phyloP scores from a whole-genome alignment of 2,113 vertebrate genomes.

The Procavia capensis region DNA sequence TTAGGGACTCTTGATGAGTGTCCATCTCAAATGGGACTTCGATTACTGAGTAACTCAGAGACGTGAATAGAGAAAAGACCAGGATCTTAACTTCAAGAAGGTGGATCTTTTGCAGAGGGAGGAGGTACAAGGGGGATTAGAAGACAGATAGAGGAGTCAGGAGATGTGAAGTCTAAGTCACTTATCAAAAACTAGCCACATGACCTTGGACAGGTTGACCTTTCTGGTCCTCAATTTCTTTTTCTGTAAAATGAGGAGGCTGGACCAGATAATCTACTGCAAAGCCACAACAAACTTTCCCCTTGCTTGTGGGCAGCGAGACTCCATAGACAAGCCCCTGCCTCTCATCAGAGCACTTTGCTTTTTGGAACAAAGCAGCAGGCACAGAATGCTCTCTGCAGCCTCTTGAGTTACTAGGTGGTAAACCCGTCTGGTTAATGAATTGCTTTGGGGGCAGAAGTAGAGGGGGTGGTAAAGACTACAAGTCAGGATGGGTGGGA shows the following conservation, averaged over 20 bases:
- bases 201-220: background rate
- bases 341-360: background rate
- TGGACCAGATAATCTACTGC: background rate
- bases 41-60: no score
- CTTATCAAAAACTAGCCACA: background rate
- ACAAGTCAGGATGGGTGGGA: background rate
- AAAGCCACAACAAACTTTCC: background rate
- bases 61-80: background rate
- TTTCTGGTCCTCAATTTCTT: background rate
- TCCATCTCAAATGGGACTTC: background rate
- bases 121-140: accelerated
- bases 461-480: background rate
- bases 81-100: background rate
- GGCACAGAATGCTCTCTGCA: background rate
- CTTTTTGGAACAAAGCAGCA: background rate
- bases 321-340: accelerated
- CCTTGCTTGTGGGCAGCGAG: background rate
- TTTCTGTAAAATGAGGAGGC: background rate
- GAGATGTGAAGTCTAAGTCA: background rate
- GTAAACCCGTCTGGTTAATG: constrained; percentile 22
- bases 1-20: background rate
- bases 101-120: background rate
- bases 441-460: constrained; percentile 34
- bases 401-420: background rate
- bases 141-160: background rate